Base-by-base conservation (phyloP, 1,140 invertebrate genomes). In the Euglossa dilemma region DNA sequence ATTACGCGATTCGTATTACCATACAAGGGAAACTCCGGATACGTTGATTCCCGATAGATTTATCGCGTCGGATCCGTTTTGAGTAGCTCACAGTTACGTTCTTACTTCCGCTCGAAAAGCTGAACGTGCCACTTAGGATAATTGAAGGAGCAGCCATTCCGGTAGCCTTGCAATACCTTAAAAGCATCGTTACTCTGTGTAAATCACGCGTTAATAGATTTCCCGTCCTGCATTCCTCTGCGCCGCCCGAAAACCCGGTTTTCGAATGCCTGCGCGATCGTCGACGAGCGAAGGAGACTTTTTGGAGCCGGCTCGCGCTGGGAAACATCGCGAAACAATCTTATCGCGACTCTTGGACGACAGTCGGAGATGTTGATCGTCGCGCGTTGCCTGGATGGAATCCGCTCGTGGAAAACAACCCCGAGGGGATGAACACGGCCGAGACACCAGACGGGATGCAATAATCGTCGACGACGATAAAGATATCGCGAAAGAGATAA, bases 401-500 rank as follows among this genome's bases (percentile, higher is more conserved):
- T 1, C 28, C 7, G 28, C 8, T 20, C 5, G 45, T 80, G 5
- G 7, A 61, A 63, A 72, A 80, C 25, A 61, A 52, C 28, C 56
- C 56, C 45, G 43, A 36, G 20, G 20, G 45, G 20, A 80, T 43
- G 28, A 28, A 23, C 16, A 52, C 8, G 8, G 2, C 6, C 36
- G 56, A 36, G 72, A 25, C 25, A 45, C 61, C 63, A 25, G 20
- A 67, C 57, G 20, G 9, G 11, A 8, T 16, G 12, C 0, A 56
- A 61, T 7, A 16, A 63, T 45, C 71, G 12, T 63, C 20, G 54
- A 2, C 61, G 71, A 69, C 75, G 64, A 72, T 71, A 47, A 71
- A 83, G 57, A 71, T 83, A 78, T n/a, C n/a, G 71, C 36, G 71
- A 50, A 6, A 11, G 28, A 43, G 50, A 83, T 83, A 66, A 71